Conservation (phyloP, 2,888 invertebrate genomes). For the Chirona hameri region DNA sequence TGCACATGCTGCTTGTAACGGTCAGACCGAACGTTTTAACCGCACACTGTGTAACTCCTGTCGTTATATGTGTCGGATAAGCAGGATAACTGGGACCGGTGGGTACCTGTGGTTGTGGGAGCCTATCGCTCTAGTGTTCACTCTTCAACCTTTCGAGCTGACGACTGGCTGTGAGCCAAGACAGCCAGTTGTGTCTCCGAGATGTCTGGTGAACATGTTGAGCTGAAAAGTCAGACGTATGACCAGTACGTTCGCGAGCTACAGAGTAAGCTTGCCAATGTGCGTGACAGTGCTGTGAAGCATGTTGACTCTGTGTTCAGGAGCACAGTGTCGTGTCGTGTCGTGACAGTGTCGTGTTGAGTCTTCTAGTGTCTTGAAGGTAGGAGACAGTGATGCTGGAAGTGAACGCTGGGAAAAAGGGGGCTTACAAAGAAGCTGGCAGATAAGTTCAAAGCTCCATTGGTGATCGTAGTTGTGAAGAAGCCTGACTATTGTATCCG, state of each 20-base stretch:
- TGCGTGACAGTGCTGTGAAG: neutral
- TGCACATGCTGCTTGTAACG: neutral
- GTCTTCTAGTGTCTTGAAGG: neutral
- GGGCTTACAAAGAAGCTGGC: neutral
- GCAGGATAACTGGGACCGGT: neutral
- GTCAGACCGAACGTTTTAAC: neutral
- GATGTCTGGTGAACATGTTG: neutral
- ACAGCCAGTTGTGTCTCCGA: neutral
- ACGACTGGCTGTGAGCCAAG: neutral
- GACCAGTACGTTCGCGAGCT: neutral
- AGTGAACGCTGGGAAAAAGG: neutral
- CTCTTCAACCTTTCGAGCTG: neutral
- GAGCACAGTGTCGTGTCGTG: too few species aligned
- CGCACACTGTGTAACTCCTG: neutral
- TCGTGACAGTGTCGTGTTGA: too few species aligned
- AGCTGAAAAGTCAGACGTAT: neutral
- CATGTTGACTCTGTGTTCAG: neutral
- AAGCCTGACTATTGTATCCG: neutral
- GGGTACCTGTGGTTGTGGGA: neutral
- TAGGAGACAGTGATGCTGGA: neutral
- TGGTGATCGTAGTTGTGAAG: neutral
- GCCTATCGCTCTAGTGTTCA: neutral
- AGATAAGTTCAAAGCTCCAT: neutral
- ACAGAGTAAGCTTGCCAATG: neutral
- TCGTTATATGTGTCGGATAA: neutral